Evolutionary conservation across 2,888 invertebrate species (phyloP), one percentile per base, ranked within the genome.

Genomic region (Tetanocera ferruginea): DNA sequence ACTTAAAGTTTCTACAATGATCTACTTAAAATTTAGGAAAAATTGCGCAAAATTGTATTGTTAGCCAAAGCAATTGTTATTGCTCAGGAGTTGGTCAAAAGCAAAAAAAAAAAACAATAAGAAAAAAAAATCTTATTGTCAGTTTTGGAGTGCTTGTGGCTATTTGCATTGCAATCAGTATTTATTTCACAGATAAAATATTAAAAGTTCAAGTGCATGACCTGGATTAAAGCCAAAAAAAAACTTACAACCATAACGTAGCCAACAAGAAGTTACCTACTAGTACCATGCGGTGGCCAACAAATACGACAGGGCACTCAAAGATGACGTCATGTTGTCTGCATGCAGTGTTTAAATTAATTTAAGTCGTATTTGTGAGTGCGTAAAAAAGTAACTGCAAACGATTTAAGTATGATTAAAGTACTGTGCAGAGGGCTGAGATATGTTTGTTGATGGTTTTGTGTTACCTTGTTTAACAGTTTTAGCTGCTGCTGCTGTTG

Each of bases 191-290:
- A 19, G 6, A 23, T 31, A 14, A 70, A 17, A 52, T 25, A 52
- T 64, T 43, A 37, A 73, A 57, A 79, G 79, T 77, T 80, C 79
- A 80, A 80, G 80, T 80, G 80, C 79, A 76, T 79, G 79, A 79
- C 79, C 79, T 79, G 80, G 79, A 77, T 80, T 77, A 49, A 37
- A 76, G 80, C 80, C 80, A 80, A 79, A 69, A 76, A 34, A 76
- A 72, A 51, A 76, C 14, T 1, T 9, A 55, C 1, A 6, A 14
- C 57, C 25, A 60, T 25, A 25, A 25, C 57, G 25, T 60, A 11
- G 9, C 57, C 57, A 60, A 23, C 25, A 6, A 19, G 11, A 60
- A 28, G 57, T 60, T 14, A 25, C 57, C 57, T 23, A 52, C 52
- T 52, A 25, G n/a, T 23, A 3, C 19, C 25, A 55, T 8, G 25